These are phyloP conservation scores for Sinotaia quadrata DNA, from an alignment of 2,888 invertebrate genomes.

Conservation along the genomic window DNA sequence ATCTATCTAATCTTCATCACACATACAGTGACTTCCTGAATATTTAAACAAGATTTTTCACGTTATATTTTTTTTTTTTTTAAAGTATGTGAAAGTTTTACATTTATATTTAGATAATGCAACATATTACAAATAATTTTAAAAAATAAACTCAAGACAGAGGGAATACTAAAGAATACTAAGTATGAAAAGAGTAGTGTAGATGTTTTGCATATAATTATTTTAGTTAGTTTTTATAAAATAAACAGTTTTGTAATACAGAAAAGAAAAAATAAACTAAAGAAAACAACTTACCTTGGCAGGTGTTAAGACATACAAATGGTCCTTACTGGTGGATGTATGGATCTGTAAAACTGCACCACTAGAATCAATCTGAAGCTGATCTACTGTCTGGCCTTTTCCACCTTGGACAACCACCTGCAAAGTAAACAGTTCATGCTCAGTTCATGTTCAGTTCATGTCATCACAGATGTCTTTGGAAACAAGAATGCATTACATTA, in stretches of 20 bases:
- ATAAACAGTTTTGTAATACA: neutral
- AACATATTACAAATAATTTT: too few relatives aligned
- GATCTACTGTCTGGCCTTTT: slow-evolving; percentile 42
- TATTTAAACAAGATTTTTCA: too few relatives aligned
- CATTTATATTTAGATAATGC: too few relatives aligned
- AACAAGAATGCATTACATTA: too few relatives aligned
- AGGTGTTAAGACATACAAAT: slow-evolving; percentile 52
- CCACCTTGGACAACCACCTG: slow-evolving; percentile 46
- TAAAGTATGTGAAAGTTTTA: too few relatives aligned
- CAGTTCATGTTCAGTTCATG: neutral
- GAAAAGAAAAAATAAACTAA: neutral
- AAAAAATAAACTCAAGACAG: too few relatives aligned
- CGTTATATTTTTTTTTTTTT: too few relatives aligned
- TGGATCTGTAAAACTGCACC: slow-evolving; percentile 46
- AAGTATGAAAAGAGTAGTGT: too few relatives aligned
- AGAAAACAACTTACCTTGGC: slow-evolving; percentile 46
- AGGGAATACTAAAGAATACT: too few relatives aligned
- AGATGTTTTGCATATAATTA: neutral
- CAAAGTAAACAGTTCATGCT: neutral
- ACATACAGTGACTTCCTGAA: too few relatives aligned
- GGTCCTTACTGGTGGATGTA: slow-evolving; percentile 40
- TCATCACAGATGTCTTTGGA: too few relatives aligned
- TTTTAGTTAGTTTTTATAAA: neutral
- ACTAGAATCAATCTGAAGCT: slow-evolving; percentile 42
- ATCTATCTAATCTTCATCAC: too few relatives aligned